These are phyloP conservation scores for Drosophila colorata DNA, from an alignment of 2,888 invertebrate genomes.

Conservation along the genomic window DNA sequence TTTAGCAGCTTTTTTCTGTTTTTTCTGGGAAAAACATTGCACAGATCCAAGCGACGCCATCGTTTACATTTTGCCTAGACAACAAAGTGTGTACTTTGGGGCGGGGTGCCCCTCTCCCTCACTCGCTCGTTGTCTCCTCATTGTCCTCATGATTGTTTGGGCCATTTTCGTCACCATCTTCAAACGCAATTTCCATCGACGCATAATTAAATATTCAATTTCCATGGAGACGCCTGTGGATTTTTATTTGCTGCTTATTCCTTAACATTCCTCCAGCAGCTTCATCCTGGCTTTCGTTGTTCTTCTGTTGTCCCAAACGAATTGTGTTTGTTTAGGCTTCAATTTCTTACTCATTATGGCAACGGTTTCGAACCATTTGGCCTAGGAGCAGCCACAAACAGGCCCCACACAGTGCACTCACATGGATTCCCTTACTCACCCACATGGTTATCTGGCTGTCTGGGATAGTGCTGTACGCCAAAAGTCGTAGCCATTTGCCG, in stretches of 20 bases:
- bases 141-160: slow-evolving; percentile 31
- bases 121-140: not conserved
- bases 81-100: too few species aligned
- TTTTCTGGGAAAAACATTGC: slow-evolving; percentile 38
- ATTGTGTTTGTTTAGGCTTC: slow-evolving; percentile 73
- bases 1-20: slow-evolving; percentile 53
- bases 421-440: slow-evolving; percentile 35
- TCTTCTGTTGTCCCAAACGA: slow-evolving; percentile 59
- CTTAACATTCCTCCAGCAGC: slow-evolving; percentile 21
- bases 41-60: slow-evolving; percentile 28
- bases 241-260: slow-evolving; percentile 53
- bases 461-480: slow-evolving; percentile 33
- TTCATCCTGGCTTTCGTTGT: not conserved
- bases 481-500: slow-evolving; percentile 57
- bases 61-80: slow-evolving; percentile 49
- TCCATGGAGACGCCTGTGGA: slow-evolving; percentile 53
- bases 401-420: slow-evolving; percentile 16
- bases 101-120: not conserved
- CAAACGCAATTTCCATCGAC: slow-evolving; percentile 63
- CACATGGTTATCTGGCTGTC: slow-evolving; percentile 30
- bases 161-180: slow-evolving; percentile 71
- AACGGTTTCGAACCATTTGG: slow-evolving; percentile 38
- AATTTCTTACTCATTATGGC: slow-evolving; percentile 74
- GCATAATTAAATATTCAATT: slow-evolving; percentile 77
- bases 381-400: slow-evolving; percentile 14